Evolutionary conservation across 1,140 invertebrate species (phyloP), one percentile per base, ranked within the genome.

Genomic region (Vanessa tameamea): DNA sequence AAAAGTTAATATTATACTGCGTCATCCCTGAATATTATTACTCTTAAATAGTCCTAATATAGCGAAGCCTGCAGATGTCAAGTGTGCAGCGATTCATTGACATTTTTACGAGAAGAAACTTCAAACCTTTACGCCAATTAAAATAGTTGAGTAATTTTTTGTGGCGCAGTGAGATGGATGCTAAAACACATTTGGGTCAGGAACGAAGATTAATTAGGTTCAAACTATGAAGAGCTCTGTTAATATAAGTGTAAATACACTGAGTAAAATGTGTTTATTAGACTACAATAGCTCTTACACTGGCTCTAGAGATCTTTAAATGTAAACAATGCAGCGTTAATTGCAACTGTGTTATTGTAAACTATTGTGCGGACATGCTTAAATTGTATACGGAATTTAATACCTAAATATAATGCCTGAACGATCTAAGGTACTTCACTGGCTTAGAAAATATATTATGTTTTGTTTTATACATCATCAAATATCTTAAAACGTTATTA

Each of bases 71-170:
- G 73, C 84, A 83, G 75, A 87, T 86, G 83, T 82, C 77, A 83
- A 86, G 77, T 85, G 81, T 83, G 79, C 84, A 82, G 79, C 72
- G 61, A 82, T 82, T 86, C 80, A 89, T 83, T 86, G 84, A 84
- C 84, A 82, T 86, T 87, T 89, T 86, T 88, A 86, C 81, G 77
- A 84, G 61, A 70, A 81, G 79, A 78, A 82, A 83, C 83, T 85
- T 76, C 77, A 85, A 87, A 89, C 82, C 83, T 88, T 86, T 84
- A 88, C 87, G 87, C 87, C 86, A 92, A 92, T 92, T 92, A 92
- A 91, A 90, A 91, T 92, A 89, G 89, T 78, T 91, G 76, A 81
- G 85, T 81, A 78, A 78, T 83, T 89, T 90, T 90, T 90, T 91
- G 81, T 90, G 73, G 70, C 75, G 64, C 69, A 76, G 78, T 72